phyloP scores from a whole-genome alignment of 1,140 invertebrate genomes.

The Acromyrmex heyeri region DNA sequence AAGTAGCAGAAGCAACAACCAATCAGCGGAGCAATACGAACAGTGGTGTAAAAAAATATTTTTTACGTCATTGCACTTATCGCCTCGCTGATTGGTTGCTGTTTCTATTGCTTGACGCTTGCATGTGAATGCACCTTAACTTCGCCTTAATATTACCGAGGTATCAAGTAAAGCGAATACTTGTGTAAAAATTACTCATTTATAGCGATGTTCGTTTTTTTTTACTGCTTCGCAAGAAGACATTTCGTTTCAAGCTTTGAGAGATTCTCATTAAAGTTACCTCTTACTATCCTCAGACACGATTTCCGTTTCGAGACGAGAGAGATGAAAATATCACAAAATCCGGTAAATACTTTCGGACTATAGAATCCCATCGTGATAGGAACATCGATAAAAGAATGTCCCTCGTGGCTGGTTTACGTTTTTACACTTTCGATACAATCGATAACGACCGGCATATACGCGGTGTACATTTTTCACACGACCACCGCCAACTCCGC shows the following conservation, averaged over 20 bases:
- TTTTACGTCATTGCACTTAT: too few relatives aligned
- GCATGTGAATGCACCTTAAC: too few relatives aligned
- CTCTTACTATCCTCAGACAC: constrained; percentile 14
- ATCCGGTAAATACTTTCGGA: constrained; percentile 34
- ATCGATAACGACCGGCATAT: constrained; percentile 24
- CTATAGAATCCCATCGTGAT: constrained; percentile 27
- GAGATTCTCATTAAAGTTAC: not conserved
- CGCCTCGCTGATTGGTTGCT: too few relatives aligned
- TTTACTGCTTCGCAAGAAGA: constrained; percentile 9
- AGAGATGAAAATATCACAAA: constrained; percentile 38
- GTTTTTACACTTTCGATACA: constrained; percentile 19
- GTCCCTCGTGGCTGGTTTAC: not conserved
- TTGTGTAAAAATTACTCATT: constrained; percentile 28
- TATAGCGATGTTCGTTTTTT: not conserved
- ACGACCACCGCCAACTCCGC: not conserved
- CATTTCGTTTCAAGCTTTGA: constrained; percentile 14
- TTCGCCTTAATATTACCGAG: not conserved
- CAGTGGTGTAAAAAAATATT: too few relatives aligned
- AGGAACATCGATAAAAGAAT: constrained; percentile 62
- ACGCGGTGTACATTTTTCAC: constrained; percentile 39
- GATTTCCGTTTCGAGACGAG: constrained; percentile 23
- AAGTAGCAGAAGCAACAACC: too few relatives aligned
- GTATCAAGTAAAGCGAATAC: not conserved
- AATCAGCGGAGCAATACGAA: too few relatives aligned
- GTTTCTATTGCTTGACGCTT: too few relatives aligned